These are phyloP conservation scores for Lamellibrachia satsuma DNA, from an alignment of 2,888 invertebrate genomes.

Conservation along the genomic window DNA sequence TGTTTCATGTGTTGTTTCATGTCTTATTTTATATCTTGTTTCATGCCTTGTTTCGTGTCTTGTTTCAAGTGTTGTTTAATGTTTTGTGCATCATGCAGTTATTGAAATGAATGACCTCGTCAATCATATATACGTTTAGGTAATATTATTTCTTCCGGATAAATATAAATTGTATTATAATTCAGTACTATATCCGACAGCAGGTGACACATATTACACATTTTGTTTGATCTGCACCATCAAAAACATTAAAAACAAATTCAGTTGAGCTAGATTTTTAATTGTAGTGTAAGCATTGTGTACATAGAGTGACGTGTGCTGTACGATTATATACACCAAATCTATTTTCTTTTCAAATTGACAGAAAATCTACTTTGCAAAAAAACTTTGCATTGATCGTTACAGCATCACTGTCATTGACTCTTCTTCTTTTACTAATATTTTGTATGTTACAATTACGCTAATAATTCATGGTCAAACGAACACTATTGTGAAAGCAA, in stretches of 20 bases:
- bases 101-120: too few species aligned
- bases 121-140: too few species aligned
- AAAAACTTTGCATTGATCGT: not conserved
- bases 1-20: too few species aligned
- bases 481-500: not conserved
- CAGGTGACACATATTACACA: not conserved
- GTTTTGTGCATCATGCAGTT: too few species aligned
- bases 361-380: not conserved
- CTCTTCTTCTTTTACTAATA: not conserved
- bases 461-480: not conserved
- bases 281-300: not conserved
- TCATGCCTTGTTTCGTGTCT: too few species aligned
- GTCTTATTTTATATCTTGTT: too few species aligned
- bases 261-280: not conserved
- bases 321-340: not conserved
- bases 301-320: not conserved
- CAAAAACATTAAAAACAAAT: not conserved
- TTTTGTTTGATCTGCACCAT: not conserved
- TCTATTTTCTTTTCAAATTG: not conserved
- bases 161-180: too few species aligned
- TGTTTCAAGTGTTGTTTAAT: too few species aligned
- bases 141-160: too few species aligned
- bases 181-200: too few species aligned
- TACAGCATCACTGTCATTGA: too few species aligned
- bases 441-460: not conserved